phyloP scores from a whole-genome alignment of 2,888 invertebrate species.

The Clanis bilineata region DNA sequence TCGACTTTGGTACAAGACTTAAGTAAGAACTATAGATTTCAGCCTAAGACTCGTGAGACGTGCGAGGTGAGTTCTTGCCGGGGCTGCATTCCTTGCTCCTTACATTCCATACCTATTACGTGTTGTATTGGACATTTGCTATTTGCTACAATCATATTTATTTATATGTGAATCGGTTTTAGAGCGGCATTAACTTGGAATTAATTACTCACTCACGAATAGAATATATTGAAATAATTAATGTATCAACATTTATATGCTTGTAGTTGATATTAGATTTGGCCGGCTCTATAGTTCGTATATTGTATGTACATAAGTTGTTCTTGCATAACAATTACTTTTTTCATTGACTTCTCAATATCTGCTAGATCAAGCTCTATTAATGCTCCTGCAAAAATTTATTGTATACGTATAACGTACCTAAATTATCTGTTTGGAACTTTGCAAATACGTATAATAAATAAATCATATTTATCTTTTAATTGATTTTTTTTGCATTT shows the following conservation, averaged over 20 bases:
- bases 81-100: conserved; percentile 65
- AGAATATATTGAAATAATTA: neutral
- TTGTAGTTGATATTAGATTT: neutral
- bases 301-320: neutral
- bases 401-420: too few species aligned
- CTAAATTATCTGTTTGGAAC: too few species aligned
- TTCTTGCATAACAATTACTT: neutral
- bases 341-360: too few species aligned
- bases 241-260: neutral
- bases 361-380: neutral
- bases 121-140: conserved; percentile 28
- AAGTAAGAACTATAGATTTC: too few species aligned
- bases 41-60: conserved; percentile 37
- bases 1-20: too few species aligned
- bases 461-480: neutral
- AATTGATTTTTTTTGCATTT: neutral
- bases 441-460: too few species aligned
- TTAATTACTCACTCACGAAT: neutral
- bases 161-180: conserved; percentile 15
- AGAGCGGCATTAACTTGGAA: neutral
- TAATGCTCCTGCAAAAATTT: neutral
- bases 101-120: conserved; percentile 56
- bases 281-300: too few species aligned
- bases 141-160: conserved; percentile 14
- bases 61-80: conserved; percentile 59